phyloP scores from a whole-genome alignment of 2,888 invertebrate genomes.

The Zele albiditarsus region DNA sequence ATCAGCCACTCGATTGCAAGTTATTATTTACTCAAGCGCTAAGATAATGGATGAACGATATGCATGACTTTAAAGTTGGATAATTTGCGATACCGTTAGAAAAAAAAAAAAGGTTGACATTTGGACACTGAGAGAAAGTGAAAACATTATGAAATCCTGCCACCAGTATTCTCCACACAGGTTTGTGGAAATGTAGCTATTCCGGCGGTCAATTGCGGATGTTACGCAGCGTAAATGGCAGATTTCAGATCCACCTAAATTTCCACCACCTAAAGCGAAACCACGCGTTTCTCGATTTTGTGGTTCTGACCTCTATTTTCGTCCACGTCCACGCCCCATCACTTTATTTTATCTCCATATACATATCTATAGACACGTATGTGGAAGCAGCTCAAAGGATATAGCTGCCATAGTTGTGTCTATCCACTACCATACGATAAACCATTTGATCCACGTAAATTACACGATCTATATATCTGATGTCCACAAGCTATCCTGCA shows the following conservation, averaged over 20 bases:
- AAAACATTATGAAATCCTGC: conserved; percentile 51
- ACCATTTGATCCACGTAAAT: conserved; percentile 52
- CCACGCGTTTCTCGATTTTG: conserved; percentile 9
- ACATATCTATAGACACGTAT: neutral
- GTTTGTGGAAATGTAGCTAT: conserved; percentile 41
- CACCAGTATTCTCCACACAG: conserved; percentile 50
- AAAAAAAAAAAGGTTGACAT: too few relatives aligned
- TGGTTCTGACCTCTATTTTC: neutral
- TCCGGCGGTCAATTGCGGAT: conserved; percentile 53
- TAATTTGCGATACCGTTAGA: too few relatives aligned
- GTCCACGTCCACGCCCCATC: neutral
- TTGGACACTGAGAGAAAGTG: too few relatives aligned
- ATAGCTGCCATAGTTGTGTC: neutral
- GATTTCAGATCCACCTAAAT: conserved; percentile 10
- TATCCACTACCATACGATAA: conserved; percentile 37
- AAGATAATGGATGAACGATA: too few relatives aligned
- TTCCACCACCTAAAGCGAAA: neutral
- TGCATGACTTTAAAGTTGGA: too few relatives aligned
- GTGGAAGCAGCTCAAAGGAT: neutral
- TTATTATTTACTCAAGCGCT: conserved; percentile 54
- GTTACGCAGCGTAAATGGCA: conserved; percentile 5
- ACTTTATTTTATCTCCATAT: neutral
- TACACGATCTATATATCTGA: conserved; percentile 39
- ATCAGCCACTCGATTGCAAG: conserved; percentile 70
- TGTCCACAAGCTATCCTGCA: neutral